phyloP scores from a whole-genome alignment of 2,888 invertebrate genomes.

The Scaptomyza tumidula region DNA sequence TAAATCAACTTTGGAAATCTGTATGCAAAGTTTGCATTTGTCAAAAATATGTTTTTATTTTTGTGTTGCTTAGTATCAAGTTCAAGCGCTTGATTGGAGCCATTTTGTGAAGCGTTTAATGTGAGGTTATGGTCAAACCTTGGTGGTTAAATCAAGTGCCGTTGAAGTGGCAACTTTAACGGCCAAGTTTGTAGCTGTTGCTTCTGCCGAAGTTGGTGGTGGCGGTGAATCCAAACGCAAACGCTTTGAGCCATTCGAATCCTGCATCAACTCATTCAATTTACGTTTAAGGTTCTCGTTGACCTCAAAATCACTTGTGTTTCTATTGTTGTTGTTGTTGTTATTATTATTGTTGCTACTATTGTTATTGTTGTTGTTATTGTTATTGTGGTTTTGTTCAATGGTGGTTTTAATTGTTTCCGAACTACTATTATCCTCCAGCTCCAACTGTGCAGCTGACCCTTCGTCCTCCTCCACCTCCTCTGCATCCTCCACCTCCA shows the following conservation, averaged over 20 bases:
- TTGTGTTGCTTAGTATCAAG: conserved; percentile 47
- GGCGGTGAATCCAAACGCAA: conserved; percentile 48
- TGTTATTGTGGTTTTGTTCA: conserved; percentile 42
- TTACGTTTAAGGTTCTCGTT: conserved; percentile 61
- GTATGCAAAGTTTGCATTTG: neutral
- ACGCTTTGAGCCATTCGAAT: conserved; percentile 61
- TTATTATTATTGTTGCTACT: conserved; percentile 40
- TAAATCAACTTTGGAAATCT: neutral
- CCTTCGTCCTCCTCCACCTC: conserved; percentile 3
- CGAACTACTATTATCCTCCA: conserved; percentile 41
- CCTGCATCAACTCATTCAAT: conserved; percentile 58
- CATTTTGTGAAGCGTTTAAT: conserved; percentile 18
- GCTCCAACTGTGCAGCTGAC: conserved; percentile 9
- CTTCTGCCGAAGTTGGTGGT: neutral
- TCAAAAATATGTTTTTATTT: neutral
- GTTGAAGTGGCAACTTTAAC: conserved; percentile 72
- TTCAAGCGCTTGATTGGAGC: conserved; percentile 15
- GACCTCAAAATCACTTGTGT: conserved; percentile 58
- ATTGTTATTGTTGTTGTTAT: conserved; percentile 37
- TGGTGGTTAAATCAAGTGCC: conserved; percentile 87
- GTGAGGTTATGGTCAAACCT: conserved; percentile 85
- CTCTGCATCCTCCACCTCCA: neutral
- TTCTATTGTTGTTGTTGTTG: conserved; percentile 52
- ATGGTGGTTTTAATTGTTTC: conserved; percentile 54
- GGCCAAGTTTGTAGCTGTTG: conserved; percentile 18